Conservation (phyloP, 2,888 invertebrate species). For the Habrosyne pyritoides region DNA sequence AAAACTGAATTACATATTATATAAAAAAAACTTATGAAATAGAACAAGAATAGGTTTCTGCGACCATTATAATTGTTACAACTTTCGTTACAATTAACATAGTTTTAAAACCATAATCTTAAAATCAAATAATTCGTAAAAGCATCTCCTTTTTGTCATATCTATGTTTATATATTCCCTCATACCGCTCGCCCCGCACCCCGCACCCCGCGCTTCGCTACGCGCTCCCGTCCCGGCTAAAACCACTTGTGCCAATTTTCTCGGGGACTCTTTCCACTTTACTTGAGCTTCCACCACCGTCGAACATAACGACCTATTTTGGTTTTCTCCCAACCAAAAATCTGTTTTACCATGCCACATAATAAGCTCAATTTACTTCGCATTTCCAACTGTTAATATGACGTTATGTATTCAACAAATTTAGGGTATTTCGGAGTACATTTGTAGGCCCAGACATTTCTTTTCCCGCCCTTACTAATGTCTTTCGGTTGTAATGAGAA, state of each 20-base stretch:
- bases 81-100: no score
- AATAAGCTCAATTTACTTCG: slow-evolving; percentile 53
- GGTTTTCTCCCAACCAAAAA: slow-evolving; percentile 43
- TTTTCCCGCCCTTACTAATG: slow-evolving; percentile 74
- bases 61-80: no score
- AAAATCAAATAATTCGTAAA: no score
- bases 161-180: slow-evolving; percentile 3
- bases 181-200: slow-evolving; percentile 36
- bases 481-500: slow-evolving; percentile 76
- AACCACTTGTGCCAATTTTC: slow-evolving; percentile 84
- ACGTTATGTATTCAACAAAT: slow-evolving; percentile 27
- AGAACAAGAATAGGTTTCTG: no score
- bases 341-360: slow-evolving; percentile 37
- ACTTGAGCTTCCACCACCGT: slow-evolving; percentile 68
- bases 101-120: no score
- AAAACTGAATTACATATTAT: no score
- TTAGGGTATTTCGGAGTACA: slow-evolving; percentile 62
- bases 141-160: background rate
- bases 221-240: slow-evolving; percentile 69
- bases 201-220: slow-evolving; percentile 51
- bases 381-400: slow-evolving; percentile 18
- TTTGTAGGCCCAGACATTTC: slow-evolving; percentile 74
- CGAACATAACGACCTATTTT: slow-evolving; percentile 56
- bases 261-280: slow-evolving; percentile 80
- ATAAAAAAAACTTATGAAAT: no score